These are phyloP conservation scores for Psilanteris sp. DNA, from an alignment of 1,140 invertebrate genomes.

Conservation along the genomic window DNA sequence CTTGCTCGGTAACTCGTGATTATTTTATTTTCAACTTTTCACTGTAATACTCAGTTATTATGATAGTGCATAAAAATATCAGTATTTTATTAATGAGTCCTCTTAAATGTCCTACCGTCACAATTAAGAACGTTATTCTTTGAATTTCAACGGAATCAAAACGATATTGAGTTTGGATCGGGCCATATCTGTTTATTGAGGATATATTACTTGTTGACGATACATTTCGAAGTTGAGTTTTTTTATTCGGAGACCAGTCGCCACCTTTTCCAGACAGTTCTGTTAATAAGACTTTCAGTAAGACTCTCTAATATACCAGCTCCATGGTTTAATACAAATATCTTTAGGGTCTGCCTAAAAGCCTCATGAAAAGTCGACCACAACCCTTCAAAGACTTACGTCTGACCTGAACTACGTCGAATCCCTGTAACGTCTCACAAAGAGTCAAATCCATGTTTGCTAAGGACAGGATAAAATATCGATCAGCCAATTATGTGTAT, in stretches of 20 bases:
- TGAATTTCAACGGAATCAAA: conserved; percentile 23
- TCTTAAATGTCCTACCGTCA: conserved; percentile 23
- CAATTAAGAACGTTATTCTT: conserved; percentile 29
- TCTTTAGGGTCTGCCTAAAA: conserved; percentile 24
- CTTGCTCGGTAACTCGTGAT: conserved; percentile 57
- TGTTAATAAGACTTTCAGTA: conserved; percentile 18
- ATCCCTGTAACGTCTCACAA: conserved; percentile 40
- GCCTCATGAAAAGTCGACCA: conserved; percentile 32
- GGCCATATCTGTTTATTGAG: conserved; percentile 19
- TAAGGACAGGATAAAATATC: conserved; percentile 26
- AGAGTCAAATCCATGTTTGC: conserved; percentile 15
- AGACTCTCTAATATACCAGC: conserved; percentile 18
- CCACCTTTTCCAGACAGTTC: conserved; percentile 12
- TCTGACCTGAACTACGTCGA: conserved; percentile 26
- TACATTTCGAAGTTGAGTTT: neutral
- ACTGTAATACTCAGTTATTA: conserved; percentile 40
- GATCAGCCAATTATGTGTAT: conserved; percentile 9
- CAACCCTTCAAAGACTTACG: conserved; percentile 34
- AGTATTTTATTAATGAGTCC: conserved; percentile 29
- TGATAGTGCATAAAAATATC: conserved; percentile 55
- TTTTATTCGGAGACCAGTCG: conserved; percentile 4
- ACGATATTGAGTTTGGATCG: conserved; percentile 5
- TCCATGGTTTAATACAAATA: conserved; percentile 35
- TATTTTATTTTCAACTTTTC: conserved; percentile 60
- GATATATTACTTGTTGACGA: too few relatives aligned